These are phyloP conservation scores for Microtus ochrogaster DNA, from an alignment of 2,113 vertebrate species.

Conservation along the genomic window DNA sequence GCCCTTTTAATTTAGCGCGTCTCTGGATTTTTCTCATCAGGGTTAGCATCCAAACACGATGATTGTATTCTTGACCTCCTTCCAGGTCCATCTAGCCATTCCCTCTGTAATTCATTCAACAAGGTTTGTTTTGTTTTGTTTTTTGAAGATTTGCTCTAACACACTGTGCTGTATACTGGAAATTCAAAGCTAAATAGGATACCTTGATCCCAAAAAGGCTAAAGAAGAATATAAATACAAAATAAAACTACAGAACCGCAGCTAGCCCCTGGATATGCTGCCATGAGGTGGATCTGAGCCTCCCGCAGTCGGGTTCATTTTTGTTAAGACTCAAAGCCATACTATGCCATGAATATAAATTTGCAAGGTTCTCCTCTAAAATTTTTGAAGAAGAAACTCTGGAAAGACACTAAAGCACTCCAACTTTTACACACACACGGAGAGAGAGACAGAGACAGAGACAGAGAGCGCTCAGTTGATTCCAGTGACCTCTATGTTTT, in stretches of 20 bases:
- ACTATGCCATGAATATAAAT: neutral
- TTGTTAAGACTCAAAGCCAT: neutral
- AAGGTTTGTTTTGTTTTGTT: neutral
- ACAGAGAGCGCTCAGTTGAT: neutral
- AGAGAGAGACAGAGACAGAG: too few species aligned
- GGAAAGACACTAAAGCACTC: neutral
- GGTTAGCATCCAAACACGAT: neutral
- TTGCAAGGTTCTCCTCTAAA: neutral
- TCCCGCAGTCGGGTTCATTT: neutral
- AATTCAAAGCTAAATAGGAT: neutral
- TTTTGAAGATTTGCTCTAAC: neutral
- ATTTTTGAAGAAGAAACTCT: neutral
- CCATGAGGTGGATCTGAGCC: neutral
- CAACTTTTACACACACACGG: neutral
- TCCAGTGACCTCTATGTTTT: neutral
- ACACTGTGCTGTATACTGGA: neutral
- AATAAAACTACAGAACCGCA: neutral
- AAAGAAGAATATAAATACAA: neutral
- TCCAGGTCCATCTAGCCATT: neutral
- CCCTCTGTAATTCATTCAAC: neutral
- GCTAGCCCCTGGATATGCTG: neutral
- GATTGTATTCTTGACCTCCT: neutral
- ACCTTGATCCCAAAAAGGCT: neutral
- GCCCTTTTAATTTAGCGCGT: neutral
- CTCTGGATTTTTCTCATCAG: neutral